Base-by-base conservation (phyloP, 2,888 invertebrate genomes). In the Caradrina kadenii region DNA sequence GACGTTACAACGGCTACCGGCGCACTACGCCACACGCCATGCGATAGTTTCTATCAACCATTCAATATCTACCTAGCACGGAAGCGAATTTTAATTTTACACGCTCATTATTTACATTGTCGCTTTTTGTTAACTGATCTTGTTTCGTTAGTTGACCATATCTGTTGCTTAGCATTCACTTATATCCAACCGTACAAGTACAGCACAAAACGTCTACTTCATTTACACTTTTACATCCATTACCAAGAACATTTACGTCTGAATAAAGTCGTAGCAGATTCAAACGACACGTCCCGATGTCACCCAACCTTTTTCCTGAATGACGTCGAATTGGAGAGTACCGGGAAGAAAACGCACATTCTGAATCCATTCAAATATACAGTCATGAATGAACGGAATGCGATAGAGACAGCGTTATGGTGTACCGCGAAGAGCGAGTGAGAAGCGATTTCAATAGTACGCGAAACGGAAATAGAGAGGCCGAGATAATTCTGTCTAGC, bases 401-500 rank as follows among this genome's bases (percentile, higher is more conserved):
- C 88, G 92, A 96, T 93, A 91, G 94, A 90, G 96, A 96, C 87
- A 83, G 88, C 74, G 42, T 71, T 76, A 91, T 68, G 59, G 70
- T 35, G 64, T 60, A 45, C 64, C 59, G 53, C 35, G 69, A 66
- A 71, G 93, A 71, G 90, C 64, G 91, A 95, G 92, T 82, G 93
- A 88, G 94, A 95, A 79, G 88, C 87, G 83, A 93, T 93, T 94
- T 91, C 90, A 96, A 96, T 95, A 94, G 95, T 95, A 95, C 93
- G 93, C 93, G 94, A 94, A 95, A 96, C 94, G 94, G 95, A 95
- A 95, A 96, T 95, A 95, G 95, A 94, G 89, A 92, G 92, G 88
- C 91, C 92, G 94, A 95, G 95, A 95, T 94, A 93, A 95, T 94
- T 95, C 94, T 92, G 96, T 96, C 96, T 96, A 94, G 96, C 93